These are phyloP conservation scores for Oryzias javanicus DNA, from an alignment of 2,113 vertebrate species.

Conservation along the genomic window DNA sequence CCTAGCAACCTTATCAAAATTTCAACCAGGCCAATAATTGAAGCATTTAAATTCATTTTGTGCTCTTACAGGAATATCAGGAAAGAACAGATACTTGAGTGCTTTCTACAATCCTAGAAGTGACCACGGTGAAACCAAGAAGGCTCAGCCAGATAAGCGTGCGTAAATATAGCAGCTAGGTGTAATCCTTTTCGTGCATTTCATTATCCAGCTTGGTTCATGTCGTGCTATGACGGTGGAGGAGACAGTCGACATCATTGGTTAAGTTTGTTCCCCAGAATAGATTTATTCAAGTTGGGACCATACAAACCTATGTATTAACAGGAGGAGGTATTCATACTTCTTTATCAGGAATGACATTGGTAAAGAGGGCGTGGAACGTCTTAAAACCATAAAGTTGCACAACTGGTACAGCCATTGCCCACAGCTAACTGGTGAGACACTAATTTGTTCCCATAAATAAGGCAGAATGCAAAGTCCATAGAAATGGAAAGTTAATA, in stretches of 20 bases:
- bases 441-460: conserved; percentile 79
- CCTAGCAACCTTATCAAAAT: neutral
- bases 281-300: conserved; percentile 74
- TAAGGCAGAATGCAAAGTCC: conserved; percentile 84
- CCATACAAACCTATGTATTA: conserved; percentile 70
- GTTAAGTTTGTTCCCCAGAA: conserved; percentile 72
- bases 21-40: neutral
- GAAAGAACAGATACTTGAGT: conserved; percentile 10
- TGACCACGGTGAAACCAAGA: conserved; percentile 40
- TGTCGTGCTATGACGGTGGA: conserved; percentile 41
- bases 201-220: conserved; percentile 52
- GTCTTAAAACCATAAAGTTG: conserved; percentile 61
- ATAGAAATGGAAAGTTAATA: conserved; percentile 80
- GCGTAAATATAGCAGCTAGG: conserved; percentile 71
- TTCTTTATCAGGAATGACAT: conserved; percentile 70
- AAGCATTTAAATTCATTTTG: neutral
- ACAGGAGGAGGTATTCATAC: conserved; percentile 67
- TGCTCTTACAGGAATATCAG: neutral
- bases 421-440: conserved; percentile 75
- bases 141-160: conserved; percentile 66
- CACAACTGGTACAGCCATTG: conserved; percentile 63
- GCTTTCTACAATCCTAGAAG: conserved; percentile 37
- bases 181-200: conserved; percentile 66
- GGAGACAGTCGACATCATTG: conserved; percentile 49
- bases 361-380: conserved; percentile 63